Conservation (phyloP, 2,113 vertebrate species). For the Caranx melampygus region DNA sequence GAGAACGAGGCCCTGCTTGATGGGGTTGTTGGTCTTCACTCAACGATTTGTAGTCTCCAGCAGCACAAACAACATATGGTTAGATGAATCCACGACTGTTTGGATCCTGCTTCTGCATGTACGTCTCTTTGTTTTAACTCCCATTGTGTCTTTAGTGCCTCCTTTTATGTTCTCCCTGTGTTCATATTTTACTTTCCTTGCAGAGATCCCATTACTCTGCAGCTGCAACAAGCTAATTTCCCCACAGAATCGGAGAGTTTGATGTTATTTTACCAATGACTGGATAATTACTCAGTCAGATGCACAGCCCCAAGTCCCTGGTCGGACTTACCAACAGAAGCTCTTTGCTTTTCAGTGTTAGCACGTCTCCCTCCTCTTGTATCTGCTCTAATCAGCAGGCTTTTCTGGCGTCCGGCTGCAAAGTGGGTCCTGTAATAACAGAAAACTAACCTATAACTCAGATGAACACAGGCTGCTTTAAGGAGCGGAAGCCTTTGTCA, state of each 20-base stretch:
- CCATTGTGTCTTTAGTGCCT: not conserved
- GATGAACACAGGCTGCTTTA: not conserved
- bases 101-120: not conserved
- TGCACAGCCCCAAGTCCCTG: not conserved
- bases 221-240: slow-evolving; percentile 9
- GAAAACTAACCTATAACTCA: not conserved
- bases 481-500: too few relatives aligned
- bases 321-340: not conserved
- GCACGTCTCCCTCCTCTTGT: not conserved
- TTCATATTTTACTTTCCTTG: not conserved
- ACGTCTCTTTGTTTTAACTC: not conserved
- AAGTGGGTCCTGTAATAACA: not conserved
- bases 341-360: not conserved
- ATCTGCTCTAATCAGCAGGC: not conserved
- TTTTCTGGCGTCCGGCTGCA: slow-evolving; percentile 2
- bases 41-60: not conserved
- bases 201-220: slow-evolving; percentile 3
- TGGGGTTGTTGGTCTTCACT: not conserved
- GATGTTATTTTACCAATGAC: slow-evolving; percentile 17
- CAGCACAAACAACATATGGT: not conserved
- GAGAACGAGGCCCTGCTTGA: not conserved
- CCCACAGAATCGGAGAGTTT: slow-evolving; percentile 18
- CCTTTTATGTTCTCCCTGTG: not conserved
- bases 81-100: not conserved
- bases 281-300: not conserved